A percentile compares a stretch with the other conserved stretches of the same genome.
Evolutionary conservation across 2,888 invertebrate species (phyloP).

Genomic region (Cataglyphis cursor): DNA sequence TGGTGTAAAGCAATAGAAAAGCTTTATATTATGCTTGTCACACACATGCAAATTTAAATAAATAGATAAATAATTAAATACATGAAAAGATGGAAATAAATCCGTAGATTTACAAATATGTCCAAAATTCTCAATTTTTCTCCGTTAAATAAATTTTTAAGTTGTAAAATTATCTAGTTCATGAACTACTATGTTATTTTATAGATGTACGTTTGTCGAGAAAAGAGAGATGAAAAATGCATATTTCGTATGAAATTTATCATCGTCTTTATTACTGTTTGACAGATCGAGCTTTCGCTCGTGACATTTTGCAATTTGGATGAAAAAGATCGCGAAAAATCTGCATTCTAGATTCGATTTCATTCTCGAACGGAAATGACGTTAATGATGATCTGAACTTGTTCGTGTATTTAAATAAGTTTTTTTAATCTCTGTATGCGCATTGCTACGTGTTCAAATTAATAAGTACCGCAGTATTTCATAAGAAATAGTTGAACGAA

Average conservation of each 20-base stretch:
- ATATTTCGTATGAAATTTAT: not conserved
- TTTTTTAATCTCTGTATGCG: not conserved
- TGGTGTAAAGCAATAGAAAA: not conserved
- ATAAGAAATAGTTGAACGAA: not conserved
- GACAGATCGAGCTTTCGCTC: slow-evolving; percentile 34
- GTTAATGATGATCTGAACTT: not conserved
- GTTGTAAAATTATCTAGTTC: not conserved
- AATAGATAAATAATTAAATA: not conserved
- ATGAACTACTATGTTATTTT: not conserved
- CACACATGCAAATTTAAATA: not conserved
- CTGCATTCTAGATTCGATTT: not conserved
- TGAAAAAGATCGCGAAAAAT: not conserved
- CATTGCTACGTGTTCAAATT: not conserved
- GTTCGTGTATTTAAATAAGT: not conserved
- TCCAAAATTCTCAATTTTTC: not conserved
- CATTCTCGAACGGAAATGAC: not conserved
- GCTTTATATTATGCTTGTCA: not conserved
- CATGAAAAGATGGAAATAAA: not conserved
- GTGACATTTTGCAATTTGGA: slow-evolving; percentile 23
- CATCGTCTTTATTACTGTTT: not conserved
- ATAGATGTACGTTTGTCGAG: not conserved
- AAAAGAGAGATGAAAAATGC: not conserved
- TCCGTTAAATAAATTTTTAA: not conserved
- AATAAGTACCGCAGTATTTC: not conserved
- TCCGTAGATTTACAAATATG: not conserved